Evolutionary conservation across 2,888 invertebrate species (phyloP), one percentile per base, ranked within the genome.

Genomic region (Papilio gigon): DNA sequence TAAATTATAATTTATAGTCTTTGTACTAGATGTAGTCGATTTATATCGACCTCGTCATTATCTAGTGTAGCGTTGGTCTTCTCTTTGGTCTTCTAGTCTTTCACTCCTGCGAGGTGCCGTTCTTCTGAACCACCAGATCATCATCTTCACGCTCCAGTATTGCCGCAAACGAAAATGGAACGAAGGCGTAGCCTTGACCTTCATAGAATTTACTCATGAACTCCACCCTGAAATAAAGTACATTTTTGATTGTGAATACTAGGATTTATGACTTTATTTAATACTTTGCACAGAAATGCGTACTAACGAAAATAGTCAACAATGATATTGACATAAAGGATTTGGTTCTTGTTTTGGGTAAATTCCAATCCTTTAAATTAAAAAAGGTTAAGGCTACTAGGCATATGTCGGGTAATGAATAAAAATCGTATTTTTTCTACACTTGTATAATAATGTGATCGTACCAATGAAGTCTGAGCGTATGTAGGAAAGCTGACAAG

Each of bases 151-250:
- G 86, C 71, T 93, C 93, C 65, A 94, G 76, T 70, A 94, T 93
- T 25, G 87, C 87, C 12, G 95, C 93, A 85, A 96, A 96, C 60
- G 94, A 94, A 87, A 96, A 96, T 2, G 96, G 96, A n/a, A 92
- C 83, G 85, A 96, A 96, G 8, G 93, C 87, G 80, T 95, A 94
- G 0, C 96, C 96, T 62, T 93, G 93, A 3, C 96, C 96, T 44
- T 93, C 92, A 88, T 97, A 98, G 90, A 98, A 98, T 85, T 98
- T 98, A 86, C 97, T 98, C 94, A 99, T 98, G 90, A 99, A 99
- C 84, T 98, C 98, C 76, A 98, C 98, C 97, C 97, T 97, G 81
- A 75, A 95, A 95, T 59, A 17, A 25, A 62, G 61, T 17, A 40
- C 20, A 65, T 12, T 50, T 50, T 22, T 59, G 40, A 42, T 30